A percentile compares a stretch with the other conserved stretches of the same genome.
These are phyloP conservation scores for Pteria penguin DNA, from an alignment of 2,888 invertebrate species.

Conservation along the genomic window DNA sequence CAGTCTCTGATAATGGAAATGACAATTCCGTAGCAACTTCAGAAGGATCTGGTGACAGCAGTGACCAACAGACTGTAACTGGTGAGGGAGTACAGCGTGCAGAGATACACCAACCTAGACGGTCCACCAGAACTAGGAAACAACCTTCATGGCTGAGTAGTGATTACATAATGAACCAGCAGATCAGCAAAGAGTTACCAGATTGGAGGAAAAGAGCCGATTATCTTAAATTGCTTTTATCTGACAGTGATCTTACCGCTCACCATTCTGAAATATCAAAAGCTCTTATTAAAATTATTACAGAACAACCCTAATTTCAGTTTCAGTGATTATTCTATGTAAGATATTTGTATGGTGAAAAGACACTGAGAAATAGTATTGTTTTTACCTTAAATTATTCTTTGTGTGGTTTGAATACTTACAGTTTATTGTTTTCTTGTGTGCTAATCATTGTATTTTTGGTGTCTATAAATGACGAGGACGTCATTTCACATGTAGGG, in stretches of 20 bases:
- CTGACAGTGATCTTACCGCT: neutral
- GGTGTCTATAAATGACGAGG: too few relatives aligned
- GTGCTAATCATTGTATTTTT: too few relatives aligned
- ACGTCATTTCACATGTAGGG: too few relatives aligned
- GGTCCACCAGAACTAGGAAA: neutral
- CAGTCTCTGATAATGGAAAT: neutral
- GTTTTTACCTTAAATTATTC: too few relatives aligned
- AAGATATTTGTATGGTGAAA: too few relatives aligned
- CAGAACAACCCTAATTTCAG: neutral
- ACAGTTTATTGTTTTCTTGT: too few relatives aligned
- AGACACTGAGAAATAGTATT: too few relatives aligned
- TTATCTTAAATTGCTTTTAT: neutral
- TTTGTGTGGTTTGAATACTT: too few relatives aligned
- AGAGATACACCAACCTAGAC: neutral
- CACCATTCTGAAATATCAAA: neutral
- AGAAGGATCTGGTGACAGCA: neutral
- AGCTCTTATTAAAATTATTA: neutral
- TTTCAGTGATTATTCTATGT: too few relatives aligned
- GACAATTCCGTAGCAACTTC: neutral
- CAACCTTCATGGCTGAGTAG: neutral
- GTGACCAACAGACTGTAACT: neutral
- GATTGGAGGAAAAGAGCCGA: neutral
- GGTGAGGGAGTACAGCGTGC: neutral
- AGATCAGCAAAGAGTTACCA: neutral
- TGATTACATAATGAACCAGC: neutral